A percentile compares a stretch with the other conserved stretches of the same genome.
These are phyloP conservation scores for Polypterus senegalus DNA, from an alignment of 2,113 vertebrate genomes.

Conservation along the genomic window DNA sequence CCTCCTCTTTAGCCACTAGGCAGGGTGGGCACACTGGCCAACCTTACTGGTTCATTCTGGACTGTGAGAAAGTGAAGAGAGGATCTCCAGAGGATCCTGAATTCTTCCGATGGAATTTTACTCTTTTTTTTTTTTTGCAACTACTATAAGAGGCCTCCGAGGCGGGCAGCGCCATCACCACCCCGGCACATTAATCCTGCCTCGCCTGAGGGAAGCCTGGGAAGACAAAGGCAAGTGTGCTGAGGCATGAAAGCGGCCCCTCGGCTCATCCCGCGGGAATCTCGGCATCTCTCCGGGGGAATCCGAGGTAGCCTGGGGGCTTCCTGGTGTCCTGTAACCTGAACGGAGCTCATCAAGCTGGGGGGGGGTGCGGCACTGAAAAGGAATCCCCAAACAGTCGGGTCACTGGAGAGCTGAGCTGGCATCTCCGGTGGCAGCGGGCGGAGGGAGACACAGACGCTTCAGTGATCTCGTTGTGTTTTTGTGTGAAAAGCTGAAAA, in stretches of 20 bases:
- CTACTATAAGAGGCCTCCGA: slow-evolving; percentile 2
- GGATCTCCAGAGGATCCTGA: too few species aligned
- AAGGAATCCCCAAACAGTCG: slow-evolving; percentile 18
- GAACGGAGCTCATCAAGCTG: slow-evolving; percentile 12
- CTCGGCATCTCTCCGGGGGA: slow-evolving; percentile 9
- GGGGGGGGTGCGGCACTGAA: slow-evolving; percentile 16
- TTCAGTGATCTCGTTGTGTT: slow-evolving; percentile 12
- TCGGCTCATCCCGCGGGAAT: slow-evolving; percentile 29
- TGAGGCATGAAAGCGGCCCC: slow-evolving; percentile 28
- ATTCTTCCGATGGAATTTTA: too few species aligned
- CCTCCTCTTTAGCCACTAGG: too few species aligned
- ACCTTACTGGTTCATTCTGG: too few species aligned
- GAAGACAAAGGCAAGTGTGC: slow-evolving; percentile 38
- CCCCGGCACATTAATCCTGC: slow-evolving; percentile 26
- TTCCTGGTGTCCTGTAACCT: slow-evolving; percentile 21
- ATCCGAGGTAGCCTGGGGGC: slow-evolving; percentile 21
- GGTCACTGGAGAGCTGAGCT: slow-evolving; percentile 16
- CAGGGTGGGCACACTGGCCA: too few species aligned
- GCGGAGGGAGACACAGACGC: slow-evolving; percentile 7
- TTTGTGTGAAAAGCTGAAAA: slow-evolving; percentile 12
- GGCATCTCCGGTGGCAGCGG: slow-evolving; percentile 3
- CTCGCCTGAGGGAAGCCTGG: slow-evolving; percentile 32
- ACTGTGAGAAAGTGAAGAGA: too few species aligned
- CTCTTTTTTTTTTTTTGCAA: too few species aligned
- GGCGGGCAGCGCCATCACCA: slow-evolving; percentile 28